A percentile compares a stretch with the other conserved stretches of the same genome.
Evolutionary conservation across 2,888 invertebrate genomes (phyloP).

Genomic region (Anoncus sp.): DNA sequence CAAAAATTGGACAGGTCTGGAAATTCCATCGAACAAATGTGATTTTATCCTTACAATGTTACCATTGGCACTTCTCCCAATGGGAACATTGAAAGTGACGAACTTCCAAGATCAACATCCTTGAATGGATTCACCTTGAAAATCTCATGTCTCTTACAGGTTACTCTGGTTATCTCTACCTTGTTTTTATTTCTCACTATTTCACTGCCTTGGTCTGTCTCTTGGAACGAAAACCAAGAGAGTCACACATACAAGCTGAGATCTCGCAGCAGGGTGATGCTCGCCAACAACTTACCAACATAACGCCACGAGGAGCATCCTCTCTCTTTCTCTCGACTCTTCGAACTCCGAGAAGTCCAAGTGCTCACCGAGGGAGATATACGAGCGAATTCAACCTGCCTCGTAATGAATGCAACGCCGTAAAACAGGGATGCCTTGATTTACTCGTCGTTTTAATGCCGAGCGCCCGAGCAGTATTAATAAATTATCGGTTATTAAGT

Average conservation of each 20-base stretch:
- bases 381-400: constrained; percentile 81
- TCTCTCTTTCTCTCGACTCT: constrained; percentile 15
- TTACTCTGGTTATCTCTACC: not conserved
- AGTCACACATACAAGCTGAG: too few relatives aligned
- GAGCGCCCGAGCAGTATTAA: constrained; percentile 78
- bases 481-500: constrained; percentile 82
- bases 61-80: too few relatives aligned
- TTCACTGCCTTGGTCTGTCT: not conserved
- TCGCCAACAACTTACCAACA: constrained; percentile 12
- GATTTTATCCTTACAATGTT: too few relatives aligned
- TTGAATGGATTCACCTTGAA: not conserved
- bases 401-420: constrained; percentile 82
- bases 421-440: constrained; percentile 82
- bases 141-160: not conserved
- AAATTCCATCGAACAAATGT: too few relatives aligned
- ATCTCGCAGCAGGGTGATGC: not conserved
- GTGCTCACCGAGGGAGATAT: constrained; percentile 75
- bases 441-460: constrained; percentile 80
- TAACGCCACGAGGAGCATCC: constrained; percentile 10
- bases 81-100: too few relatives aligned
- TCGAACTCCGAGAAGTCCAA: constrained; percentile 35
- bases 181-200: constrained; percentile 2
- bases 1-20: too few relatives aligned
- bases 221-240: constrained; percentile 15
- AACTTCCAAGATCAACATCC: too few relatives aligned